These are phyloP conservation scores for Aulostomus chinensis DNA, from an alignment of 2,797 vertebrate species.

Conservation along the genomic window DNA sequence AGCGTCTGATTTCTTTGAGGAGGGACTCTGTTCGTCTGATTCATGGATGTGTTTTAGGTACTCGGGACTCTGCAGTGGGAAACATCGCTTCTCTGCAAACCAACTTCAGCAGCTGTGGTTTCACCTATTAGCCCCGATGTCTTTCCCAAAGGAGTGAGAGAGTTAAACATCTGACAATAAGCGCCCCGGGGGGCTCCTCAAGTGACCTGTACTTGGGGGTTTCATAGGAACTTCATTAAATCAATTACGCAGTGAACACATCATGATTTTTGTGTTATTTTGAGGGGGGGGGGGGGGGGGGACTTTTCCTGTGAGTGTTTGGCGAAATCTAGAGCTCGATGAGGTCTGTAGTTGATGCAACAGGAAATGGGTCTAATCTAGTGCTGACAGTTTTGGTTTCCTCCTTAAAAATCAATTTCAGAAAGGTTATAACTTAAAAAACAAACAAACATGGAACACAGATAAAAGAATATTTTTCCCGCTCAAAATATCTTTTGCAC, in stretches of 20 bases:
- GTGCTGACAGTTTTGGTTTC: too few relatives aligned
- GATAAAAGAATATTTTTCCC: too few relatives aligned
- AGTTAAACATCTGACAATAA: slow-evolving; percentile 90
- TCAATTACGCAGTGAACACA: slow-evolving; percentile 90
- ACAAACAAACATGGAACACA: too few relatives aligned
- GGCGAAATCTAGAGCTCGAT: too few relatives aligned
- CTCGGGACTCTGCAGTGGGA: slow-evolving; percentile 29
- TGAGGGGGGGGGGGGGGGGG: neutral
- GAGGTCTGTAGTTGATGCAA: too few relatives aligned
- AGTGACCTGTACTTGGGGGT: slow-evolving; percentile 87
- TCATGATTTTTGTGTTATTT: slow-evolving; percentile 85
- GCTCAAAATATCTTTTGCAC: too few relatives aligned
- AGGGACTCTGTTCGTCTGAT: slow-evolving; percentile 4
- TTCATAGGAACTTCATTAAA: slow-evolving; percentile 95
- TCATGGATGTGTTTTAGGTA: too few relatives aligned
- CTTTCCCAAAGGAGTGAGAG: slow-evolving; percentile 86
- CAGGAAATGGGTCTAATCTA: too few relatives aligned
- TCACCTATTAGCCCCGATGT: slow-evolving; percentile 92
- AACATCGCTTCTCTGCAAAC: slow-evolving; percentile 65
- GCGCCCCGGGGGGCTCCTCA: slow-evolving; percentile 83
- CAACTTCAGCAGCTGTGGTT: slow-evolving; percentile 83
- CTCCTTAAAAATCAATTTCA: too few relatives aligned
- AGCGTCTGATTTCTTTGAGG: too few relatives aligned
- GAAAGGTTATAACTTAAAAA: too few relatives aligned
- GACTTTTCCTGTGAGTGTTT: neutral